These are phyloP conservation scores for Bombus polaris DNA, from an alignment of 1,140 invertebrate species.

Conservation along the genomic window DNA sequence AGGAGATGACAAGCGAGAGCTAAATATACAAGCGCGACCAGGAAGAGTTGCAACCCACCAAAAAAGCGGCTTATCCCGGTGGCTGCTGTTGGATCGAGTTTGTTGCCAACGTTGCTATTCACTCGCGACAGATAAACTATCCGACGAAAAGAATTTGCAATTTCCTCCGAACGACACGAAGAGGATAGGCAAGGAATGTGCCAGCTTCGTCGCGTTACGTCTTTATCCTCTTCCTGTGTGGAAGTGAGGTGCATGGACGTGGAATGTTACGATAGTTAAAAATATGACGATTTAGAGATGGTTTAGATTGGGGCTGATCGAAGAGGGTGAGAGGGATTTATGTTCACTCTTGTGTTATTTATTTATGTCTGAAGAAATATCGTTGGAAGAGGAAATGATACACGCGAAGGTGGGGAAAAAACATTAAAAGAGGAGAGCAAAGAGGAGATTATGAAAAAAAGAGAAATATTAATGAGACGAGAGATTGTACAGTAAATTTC, in stretches of 20 bases:
- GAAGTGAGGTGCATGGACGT: too few relatives aligned
- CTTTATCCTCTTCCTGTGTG: neutral
- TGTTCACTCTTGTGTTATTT: too few relatives aligned
- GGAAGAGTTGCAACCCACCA: neutral
- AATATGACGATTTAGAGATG: neutral
- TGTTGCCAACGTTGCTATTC: conserved; percentile 21
- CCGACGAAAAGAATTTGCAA: conserved; percentile 48
- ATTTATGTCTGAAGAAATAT: neutral
- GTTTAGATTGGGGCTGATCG: too few relatives aligned
- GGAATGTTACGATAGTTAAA: neutral
- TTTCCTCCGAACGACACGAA: conserved; percentile 33
- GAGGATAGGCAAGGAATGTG: too few relatives aligned
- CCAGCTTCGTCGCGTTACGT: neutral
- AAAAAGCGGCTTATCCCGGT: conserved; percentile 52
- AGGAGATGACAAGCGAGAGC: conserved; percentile 47
- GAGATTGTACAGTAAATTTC: too few relatives aligned
- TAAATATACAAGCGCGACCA: conserved; percentile 46
- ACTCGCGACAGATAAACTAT: conserved; percentile 36
- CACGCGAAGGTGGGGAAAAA: neutral
- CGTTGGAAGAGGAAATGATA: neutral
- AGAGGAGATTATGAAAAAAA: neutral
- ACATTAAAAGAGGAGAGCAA: too few relatives aligned
- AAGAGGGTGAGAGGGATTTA: too few relatives aligned
- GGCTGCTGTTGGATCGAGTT: conserved; percentile 43
- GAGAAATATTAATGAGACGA: neutral